These are phyloP conservation scores for Poecilia velifera DNA, from an alignment of 2,797 vertebrate species.

Conservation along the genomic window DNA sequence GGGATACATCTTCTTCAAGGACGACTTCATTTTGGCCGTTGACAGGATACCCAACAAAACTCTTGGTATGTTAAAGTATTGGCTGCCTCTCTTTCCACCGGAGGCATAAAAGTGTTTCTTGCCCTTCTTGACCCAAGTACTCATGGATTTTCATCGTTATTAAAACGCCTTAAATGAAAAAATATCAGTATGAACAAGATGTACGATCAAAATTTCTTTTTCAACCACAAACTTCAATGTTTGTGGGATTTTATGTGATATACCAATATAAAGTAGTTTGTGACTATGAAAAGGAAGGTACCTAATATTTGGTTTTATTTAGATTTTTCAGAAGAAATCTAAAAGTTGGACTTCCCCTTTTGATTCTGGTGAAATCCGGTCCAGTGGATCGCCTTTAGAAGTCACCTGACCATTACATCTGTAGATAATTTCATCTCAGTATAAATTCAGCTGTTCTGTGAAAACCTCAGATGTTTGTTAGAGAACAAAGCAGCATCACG, in stretches of 20 bases:
- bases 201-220: background rate
- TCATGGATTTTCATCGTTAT: background rate
- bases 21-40: constrained; percentile 95
- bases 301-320: background rate
- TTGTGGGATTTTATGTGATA: background rate
- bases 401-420: too few species aligned
- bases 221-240: background rate
- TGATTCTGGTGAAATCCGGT: background rate
- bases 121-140: constrained; percentile 5
- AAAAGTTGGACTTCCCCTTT: background rate
- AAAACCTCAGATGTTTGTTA: background rate
- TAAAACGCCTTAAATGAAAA: background rate
- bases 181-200: background rate
- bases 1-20: constrained; percentile 98
- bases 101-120: background rate
- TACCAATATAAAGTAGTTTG: background rate
- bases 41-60: constrained; percentile 95
- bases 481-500: background rate
- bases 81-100: constrained; percentile 2
- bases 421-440: too few species aligned
- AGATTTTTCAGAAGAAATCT: background rate
- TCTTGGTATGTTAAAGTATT: constrained; percentile 65
- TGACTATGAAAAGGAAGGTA: background rate
- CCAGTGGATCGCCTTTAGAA: too few species aligned
- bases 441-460: too few species aligned